Evolutionary conservation across 2,113 vertebrate species (phyloP).

Genomic region (Antechinus flavipes): DNA sequence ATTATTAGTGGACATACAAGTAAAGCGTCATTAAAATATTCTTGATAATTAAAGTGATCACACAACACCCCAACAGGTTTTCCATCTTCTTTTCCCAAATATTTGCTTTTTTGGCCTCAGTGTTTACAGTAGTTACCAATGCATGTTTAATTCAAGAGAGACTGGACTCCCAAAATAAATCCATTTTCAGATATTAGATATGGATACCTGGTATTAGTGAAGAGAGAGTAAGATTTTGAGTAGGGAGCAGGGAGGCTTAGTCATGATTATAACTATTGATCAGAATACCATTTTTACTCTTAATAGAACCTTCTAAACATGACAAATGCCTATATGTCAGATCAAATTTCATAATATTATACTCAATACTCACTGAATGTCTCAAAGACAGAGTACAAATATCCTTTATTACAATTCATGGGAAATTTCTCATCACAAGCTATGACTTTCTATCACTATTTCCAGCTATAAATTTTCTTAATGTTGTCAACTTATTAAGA

Average conservation of each 20-base stretch:
- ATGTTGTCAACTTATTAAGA: conserved; percentile 30
- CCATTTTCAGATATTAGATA: conserved; percentile 19
- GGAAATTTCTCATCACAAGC: conserved; percentile 51
- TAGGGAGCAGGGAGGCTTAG: conserved; percentile 21
- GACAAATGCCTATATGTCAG: conserved; percentile 62
- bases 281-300: conserved; percentile 45
- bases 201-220: background rate
- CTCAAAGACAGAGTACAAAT: conserved; percentile 49
- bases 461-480: conserved; percentile 52
- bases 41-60: background rate
- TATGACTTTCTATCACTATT: conserved; percentile 57
- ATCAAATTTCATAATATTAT: conserved; percentile 68
- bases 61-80: conserved; percentile 27
- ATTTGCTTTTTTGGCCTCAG: conserved; percentile 15
- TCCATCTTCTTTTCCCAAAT: background rate
- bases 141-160: conserved; percentile 15
- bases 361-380: conserved; percentile 24
- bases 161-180: conserved; percentile 33
- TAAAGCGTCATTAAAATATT: conserved; percentile 35
- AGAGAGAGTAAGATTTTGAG: conserved; percentile 30
- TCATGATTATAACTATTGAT: conserved; percentile 20
- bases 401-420: conserved; percentile 41
- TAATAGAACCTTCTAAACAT: conserved; percentile 49
- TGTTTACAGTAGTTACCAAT: background rate
- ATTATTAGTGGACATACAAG: conserved; percentile 32